Conservation (phyloP, 2,797 vertebrate species). For the Phyllotis vaccarum region DNA sequence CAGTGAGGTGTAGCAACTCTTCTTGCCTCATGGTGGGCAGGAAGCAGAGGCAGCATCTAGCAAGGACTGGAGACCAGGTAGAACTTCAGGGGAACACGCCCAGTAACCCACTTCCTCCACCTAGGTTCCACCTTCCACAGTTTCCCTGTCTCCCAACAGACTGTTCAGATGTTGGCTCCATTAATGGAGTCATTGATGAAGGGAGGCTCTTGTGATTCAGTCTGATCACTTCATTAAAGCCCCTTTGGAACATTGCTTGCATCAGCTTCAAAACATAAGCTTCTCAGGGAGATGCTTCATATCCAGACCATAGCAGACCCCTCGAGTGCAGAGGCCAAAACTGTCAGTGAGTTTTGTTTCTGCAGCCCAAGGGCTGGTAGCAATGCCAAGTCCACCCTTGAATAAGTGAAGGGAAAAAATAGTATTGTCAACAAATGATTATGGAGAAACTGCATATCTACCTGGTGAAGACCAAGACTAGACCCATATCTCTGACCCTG, state of each 20-base stretch:
- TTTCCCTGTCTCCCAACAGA: neutral
- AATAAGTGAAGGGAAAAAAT: neutral
- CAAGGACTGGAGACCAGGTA: neutral
- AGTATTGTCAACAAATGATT: neutral
- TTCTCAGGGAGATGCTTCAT: neutral
- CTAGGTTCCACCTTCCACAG: too few species aligned
- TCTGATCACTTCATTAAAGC: neutral
- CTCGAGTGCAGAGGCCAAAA: neutral
- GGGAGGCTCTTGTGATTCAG: neutral
- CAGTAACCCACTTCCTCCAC: neutral
- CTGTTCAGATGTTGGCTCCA: neutral
- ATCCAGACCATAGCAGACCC: neutral
- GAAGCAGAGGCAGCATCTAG: neutral
- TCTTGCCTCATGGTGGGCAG: neutral
- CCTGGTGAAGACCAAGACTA: neutral
- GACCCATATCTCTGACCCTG: neutral
- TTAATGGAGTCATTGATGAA: neutral
- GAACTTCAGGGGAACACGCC: neutral
- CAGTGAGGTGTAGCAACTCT: neutral
- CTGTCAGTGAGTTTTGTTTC: neutral
- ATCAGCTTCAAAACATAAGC: neutral
- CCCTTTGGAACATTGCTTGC: neutral
- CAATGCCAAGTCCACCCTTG: neutral
- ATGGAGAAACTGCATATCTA: neutral
- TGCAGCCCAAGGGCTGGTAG: neutral